Evolutionary conservation across 2,888 invertebrate species (phyloP).

Genomic region (Omphaloscelis lunosa): DNA sequence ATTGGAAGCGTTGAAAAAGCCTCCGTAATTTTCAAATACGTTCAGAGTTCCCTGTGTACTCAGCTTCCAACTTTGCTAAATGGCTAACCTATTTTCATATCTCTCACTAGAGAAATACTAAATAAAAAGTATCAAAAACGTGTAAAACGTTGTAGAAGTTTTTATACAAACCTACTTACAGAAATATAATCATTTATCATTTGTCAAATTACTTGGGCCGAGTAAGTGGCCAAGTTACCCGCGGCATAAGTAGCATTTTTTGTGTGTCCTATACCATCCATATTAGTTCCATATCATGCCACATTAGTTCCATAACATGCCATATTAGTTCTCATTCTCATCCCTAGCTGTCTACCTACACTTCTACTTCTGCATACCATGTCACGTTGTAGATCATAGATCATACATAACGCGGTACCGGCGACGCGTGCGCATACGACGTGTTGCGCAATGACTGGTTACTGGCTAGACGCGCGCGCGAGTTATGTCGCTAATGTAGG

Average conservation of each 20-base stretch:
- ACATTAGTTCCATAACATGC: background rate
- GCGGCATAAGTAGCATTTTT: background rate
- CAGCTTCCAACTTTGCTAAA: background rate
- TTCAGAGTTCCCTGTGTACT: background rate
- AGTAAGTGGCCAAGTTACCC: too few species aligned
- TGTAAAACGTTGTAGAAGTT: too few species aligned
- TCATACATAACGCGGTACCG: constrained; percentile 43
- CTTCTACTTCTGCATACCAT: constrained; percentile 30
- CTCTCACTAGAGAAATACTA: background rate
- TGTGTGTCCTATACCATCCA: background rate
- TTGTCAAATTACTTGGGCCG: background rate
- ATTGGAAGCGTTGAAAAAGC: background rate
- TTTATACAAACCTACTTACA: too few species aligned
- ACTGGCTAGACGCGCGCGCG: background rate
- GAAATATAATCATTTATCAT: too few species aligned
- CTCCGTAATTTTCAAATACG: background rate
- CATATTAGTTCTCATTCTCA: constrained; percentile 11
- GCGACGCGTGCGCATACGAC: constrained; percentile 60
- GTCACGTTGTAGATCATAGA: constrained; percentile 33
- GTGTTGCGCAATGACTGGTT: constrained; percentile 60
- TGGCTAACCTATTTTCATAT: too few species aligned
- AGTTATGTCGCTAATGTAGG: constrained; percentile 26
- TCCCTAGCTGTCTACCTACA: constrained; percentile 19
- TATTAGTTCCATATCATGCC: background rate
- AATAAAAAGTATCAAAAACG: background rate